phyloP scores from a whole-genome alignment of 2,113 vertebrate species.

The Stigmatopora argus region DNA sequence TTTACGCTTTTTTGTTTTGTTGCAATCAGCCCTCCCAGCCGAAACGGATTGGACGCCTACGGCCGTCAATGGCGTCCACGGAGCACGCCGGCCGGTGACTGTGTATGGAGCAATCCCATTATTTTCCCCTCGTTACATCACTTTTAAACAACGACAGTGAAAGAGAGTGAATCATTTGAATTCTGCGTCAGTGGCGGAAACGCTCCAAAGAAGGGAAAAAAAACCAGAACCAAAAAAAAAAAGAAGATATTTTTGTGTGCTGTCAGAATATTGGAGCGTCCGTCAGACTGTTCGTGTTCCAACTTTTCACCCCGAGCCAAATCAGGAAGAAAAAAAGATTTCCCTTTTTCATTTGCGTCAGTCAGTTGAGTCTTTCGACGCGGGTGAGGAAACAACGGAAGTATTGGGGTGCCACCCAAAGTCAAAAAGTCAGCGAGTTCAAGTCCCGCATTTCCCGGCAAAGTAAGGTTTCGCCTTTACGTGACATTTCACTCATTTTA shows the following conservation, averaged over 20 bases:
- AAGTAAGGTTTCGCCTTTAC: too few relatives aligned
- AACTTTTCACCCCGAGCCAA: not conserved
- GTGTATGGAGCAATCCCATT: conserved; percentile 26
- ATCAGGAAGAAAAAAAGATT: conserved; percentile 4
- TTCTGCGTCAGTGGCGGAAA: conserved; percentile 15
- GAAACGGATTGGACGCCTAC: too few relatives aligned
- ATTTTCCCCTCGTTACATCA: conserved; percentile 38
- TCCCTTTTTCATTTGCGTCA: conserved; percentile 1
- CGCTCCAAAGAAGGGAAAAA: conserved; percentile 19
- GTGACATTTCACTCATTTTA: too few relatives aligned
- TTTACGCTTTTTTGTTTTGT: too few relatives aligned
- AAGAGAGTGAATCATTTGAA: conserved; percentile 41
- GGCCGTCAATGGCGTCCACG: too few relatives aligned
- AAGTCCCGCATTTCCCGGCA: not conserved
- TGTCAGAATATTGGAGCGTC: not conserved
- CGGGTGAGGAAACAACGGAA: not conserved
- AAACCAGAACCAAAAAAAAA: not conserved
- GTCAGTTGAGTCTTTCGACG: not conserved
- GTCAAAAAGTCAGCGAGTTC: not conserved
- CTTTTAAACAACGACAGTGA: conserved; percentile 22
- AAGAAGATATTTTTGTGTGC: not conserved
- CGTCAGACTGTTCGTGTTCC: not conserved
- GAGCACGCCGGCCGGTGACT: too few relatives aligned
- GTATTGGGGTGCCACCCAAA: not conserved
- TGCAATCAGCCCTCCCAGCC: too few relatives aligned